These are phyloP conservation scores for Conus ventricosus DNA, from an alignment of 1,140 invertebrate species.

Conservation along the genomic window DNA sequence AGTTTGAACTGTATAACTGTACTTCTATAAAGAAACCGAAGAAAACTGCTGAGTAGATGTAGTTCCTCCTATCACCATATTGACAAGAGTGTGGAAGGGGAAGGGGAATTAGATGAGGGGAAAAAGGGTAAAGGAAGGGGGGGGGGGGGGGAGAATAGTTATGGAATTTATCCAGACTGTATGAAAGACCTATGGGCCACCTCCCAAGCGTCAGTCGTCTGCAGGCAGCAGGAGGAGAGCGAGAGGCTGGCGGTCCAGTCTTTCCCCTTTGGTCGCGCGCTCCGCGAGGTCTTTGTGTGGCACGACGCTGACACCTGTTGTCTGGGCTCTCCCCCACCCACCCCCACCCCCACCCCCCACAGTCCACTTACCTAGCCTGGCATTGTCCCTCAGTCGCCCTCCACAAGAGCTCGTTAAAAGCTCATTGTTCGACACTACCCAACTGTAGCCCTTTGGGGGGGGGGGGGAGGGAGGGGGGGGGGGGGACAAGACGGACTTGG, in stretches of 20 bases:
- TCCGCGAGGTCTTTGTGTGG: background rate
- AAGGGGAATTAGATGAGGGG: no score
- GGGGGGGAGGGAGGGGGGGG: constrained; percentile 48
- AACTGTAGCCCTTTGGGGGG: constrained; percentile 41
- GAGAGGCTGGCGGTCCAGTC: background rate
- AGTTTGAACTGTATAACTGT: no score
- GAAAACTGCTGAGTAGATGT: no score
- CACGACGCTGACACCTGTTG: background rate
- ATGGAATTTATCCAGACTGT: no score
- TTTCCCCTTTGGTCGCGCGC: no score
- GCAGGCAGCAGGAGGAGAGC: constrained; percentile 37
- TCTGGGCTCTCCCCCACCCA: background rate
- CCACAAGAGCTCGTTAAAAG: background rate
- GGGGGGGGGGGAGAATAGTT: no score
- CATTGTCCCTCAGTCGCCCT: background rate
- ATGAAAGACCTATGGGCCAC: background rate
- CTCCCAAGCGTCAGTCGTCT: background rate
- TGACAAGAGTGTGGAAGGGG: no score
- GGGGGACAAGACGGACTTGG: constrained; percentile 57
- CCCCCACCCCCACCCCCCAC: constrained; percentile 2
- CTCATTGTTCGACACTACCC: background rate
- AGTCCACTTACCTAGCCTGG: background rate
- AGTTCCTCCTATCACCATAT: no score
- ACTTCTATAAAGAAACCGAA: no score
- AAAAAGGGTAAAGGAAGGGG: no score